Conservation (phyloP, 2,888 invertebrate species). For the Dinocampus coccinellae region DNA sequence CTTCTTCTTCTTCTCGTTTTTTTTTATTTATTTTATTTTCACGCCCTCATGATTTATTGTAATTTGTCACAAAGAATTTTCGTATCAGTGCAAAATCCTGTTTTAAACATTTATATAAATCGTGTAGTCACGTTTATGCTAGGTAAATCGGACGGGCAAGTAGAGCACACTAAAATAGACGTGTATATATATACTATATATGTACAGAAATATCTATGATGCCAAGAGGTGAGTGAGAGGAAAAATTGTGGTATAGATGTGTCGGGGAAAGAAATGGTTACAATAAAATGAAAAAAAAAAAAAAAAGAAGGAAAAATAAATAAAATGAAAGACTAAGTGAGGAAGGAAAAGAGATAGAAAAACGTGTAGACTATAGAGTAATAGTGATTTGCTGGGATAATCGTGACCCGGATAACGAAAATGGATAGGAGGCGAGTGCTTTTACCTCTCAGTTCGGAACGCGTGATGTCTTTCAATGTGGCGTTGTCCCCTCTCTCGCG, state of each 20-base stretch:
- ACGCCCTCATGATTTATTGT: background rate
- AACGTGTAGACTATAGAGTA: slow-evolving; percentile 19
- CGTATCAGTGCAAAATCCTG: background rate
- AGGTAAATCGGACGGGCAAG: no score
- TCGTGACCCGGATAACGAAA: slow-evolving; percentile 33
- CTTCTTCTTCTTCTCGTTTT: no score
- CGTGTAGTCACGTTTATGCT: background rate
- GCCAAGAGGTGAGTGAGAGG: background rate
- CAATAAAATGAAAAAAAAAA: background rate
- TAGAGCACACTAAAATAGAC: no score
- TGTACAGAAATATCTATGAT: background rate
- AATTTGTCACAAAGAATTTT: background rate
- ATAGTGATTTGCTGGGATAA: slow-evolving; percentile 31
- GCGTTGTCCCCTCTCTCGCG: background rate
- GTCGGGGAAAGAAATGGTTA: background rate
- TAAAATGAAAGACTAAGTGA: background rate
- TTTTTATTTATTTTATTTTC: no score
- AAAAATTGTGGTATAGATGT: background rate
- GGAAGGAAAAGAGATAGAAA: background rate
- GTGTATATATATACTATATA: background rate
- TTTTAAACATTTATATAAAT: background rate
- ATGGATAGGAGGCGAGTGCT: slow-evolving; percentile 10
- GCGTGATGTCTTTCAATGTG: slow-evolving; percentile 13
- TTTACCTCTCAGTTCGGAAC: background rate
- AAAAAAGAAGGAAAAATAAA: slow-evolving; percentile 4